phyloP scores from a whole-genome alignment of 2,113 vertebrate genomes.

The Hemicordylus capensis region DNA sequence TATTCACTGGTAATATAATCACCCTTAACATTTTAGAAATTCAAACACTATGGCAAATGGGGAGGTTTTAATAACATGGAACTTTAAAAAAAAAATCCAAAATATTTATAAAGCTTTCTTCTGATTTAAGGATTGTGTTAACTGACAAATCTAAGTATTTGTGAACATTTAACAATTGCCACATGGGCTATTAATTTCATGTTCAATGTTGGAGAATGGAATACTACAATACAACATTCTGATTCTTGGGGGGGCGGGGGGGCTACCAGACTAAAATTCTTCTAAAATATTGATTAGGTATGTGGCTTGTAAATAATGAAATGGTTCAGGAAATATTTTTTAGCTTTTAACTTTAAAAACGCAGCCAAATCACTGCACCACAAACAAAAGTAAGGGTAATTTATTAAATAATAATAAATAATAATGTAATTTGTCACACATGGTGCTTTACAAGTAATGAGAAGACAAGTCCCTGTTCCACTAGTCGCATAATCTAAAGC shows the following conservation, averaged over 20 bases:
- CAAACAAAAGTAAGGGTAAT: neutral
- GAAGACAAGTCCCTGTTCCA: too few relatives aligned
- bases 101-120: constrained; percentile 3
- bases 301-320: neutral
- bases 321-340: neutral
- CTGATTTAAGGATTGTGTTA: neutral
- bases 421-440: too few relatives aligned
- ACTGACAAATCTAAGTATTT: neutral
- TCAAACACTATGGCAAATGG: neutral
- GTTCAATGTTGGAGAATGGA: neutral
- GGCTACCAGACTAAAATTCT: neutral
- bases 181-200: neutral
- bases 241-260: accelerated
- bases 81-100: neutral
- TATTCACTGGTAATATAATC: neutral
- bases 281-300: neutral
- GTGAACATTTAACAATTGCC: neutral
- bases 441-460: too few relatives aligned
- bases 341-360: neutral
- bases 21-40: neutral
- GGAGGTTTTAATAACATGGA: constrained; percentile 10
- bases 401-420: too few relatives aligned
- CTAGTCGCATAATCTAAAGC: too few relatives aligned
- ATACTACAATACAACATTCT: neutral
- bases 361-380: neutral